phyloP scores from a whole-genome alignment of 2,888 invertebrate species.

The Amblyjoppa proteus region DNA sequence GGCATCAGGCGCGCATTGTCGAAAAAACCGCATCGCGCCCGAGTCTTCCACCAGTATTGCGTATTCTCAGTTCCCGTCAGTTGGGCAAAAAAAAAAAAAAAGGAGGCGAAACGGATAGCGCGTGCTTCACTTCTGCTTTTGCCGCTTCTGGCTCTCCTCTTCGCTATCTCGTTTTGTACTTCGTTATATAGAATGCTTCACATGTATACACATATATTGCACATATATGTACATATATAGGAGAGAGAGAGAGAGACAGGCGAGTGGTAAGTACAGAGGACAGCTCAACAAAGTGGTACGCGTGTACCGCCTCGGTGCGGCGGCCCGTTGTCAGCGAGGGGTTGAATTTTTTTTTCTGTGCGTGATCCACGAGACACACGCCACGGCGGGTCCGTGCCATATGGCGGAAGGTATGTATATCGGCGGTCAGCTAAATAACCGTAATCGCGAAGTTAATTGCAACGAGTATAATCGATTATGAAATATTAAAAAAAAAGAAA shows the following conservation, averaged over 20 bases:
- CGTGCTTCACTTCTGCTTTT: slow-evolving; percentile 76
- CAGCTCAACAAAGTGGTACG: slow-evolving; percentile 49
- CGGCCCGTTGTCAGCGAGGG: slow-evolving; percentile 52
- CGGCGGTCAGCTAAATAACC: slow-evolving; percentile 76
- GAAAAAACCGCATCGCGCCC: slow-evolving; percentile 75
- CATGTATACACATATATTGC: slow-evolving; percentile 62
- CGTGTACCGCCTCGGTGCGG: slow-evolving; percentile 47
- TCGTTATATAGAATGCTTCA: slow-evolving; percentile 62
- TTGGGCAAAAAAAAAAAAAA: slow-evolving; percentile 70
- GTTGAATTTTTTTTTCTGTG: slow-evolving; percentile 45
- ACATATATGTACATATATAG: slow-evolving; percentile 77
- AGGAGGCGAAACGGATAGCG: slow-evolving; percentile 76
- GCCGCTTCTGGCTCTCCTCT: slow-evolving; percentile 53
- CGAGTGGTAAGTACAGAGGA: slow-evolving; percentile 69
- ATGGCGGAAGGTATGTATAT: slow-evolving; percentile 49
- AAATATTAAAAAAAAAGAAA: slow-evolving; percentile 34
- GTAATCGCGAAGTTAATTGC: slow-evolving; percentile 80
- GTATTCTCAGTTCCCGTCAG: slow-evolving; percentile 77
- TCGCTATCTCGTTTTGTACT: slow-evolving; percentile 56
- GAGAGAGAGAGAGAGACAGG: slow-evolving; percentile 42
- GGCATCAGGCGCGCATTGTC: slow-evolving; percentile 76
- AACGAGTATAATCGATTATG: slow-evolving; percentile 71
- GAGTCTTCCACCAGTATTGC: slow-evolving; percentile 38
- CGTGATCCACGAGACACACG: slow-evolving; percentile 60
- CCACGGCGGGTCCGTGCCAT: slow-evolving; percentile 40